A percentile compares a stretch with the other conserved stretches of the same genome.
phyloP scores from a whole-genome alignment of 1,140 invertebrate species.

The Drosophila repleta region DNA sequence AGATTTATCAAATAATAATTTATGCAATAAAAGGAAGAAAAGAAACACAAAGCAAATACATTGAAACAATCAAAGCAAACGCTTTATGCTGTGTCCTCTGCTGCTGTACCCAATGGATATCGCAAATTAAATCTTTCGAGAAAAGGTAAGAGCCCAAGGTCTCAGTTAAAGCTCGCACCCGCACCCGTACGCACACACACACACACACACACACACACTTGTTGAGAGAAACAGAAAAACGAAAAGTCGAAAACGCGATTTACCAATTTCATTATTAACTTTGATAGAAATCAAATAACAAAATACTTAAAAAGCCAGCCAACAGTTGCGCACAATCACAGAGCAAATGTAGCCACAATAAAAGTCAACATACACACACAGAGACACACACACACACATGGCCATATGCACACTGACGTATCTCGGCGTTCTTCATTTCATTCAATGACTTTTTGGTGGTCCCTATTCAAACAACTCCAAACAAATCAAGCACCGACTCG shows the following conservation, averaged over 20 bases:
- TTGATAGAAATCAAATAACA: conserved; percentile 81
- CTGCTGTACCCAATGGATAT: conserved; percentile 68
- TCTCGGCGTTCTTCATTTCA: conserved; percentile 78
- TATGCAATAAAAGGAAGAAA: conserved; percentile 38
- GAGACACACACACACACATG: conserved; percentile 15
- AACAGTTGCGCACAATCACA: conserved; percentile 38
- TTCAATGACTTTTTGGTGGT: conserved; percentile 82
- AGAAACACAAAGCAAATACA: conserved; percentile 19
- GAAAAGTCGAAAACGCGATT: conserved; percentile 57
- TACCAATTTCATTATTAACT: conserved; percentile 82
- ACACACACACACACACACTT: not conserved
- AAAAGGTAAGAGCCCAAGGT: conserved; percentile 66
- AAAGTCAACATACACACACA: conserved; percentile 24
- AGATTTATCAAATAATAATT: conserved; percentile 58
- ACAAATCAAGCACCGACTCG: conserved; percentile 78
- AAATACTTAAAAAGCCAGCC: conserved; percentile 71
- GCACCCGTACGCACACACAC: conserved; percentile 33
- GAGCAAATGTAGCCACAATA: conserved; percentile 47
- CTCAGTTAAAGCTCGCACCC: conserved; percentile 45
- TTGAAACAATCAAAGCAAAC: conserved; percentile 5
- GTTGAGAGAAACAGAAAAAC: not conserved
- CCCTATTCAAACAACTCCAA: conserved; percentile 82
- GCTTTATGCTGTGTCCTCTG: conserved; percentile 11
- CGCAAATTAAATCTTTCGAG: conserved; percentile 75
- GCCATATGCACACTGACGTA: conserved; percentile 52